phyloP scores from a whole-genome alignment of 2,888 invertebrate genomes.

The Agonopterix arenella region DNA sequence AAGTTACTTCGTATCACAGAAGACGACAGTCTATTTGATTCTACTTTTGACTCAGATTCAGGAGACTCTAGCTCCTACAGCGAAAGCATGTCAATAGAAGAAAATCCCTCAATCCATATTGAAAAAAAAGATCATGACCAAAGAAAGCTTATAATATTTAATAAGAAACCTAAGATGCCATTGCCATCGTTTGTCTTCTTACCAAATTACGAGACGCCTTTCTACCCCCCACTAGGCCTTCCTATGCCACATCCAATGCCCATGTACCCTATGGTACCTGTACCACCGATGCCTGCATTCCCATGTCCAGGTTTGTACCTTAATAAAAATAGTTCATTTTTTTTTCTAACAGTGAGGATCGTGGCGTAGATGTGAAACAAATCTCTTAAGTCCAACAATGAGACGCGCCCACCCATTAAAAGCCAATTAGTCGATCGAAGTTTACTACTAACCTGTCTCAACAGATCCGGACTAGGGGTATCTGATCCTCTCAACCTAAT shows the following conservation, averaged over 20 bases:
- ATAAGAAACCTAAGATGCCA: constrained; percentile 50
- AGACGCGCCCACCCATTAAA: no score
- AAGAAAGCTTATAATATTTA: constrained; percentile 52
- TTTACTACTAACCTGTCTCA: no score
- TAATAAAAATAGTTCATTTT: no score
- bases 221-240: constrained; percentile 56
- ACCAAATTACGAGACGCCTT: constrained; percentile 56
- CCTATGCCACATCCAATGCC: constrained; percentile 54
- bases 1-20: constrained; percentile 54
- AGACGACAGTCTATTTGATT: constrained; percentile 58
- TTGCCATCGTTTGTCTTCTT: constrained; percentile 64
- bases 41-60: constrained; percentile 25
- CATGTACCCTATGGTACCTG: constrained; percentile 62
- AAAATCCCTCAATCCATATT: background rate
- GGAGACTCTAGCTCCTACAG: constrained; percentile 18
- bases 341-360: no score
- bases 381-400: no score
- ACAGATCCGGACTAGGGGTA: no score
- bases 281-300: constrained; percentile 39
- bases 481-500: no score
- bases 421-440: no score
- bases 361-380: no score
- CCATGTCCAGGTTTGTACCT: background rate
- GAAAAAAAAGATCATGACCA: constrained; percentile 43
- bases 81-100: constrained; percentile 21